Conservation (phyloP, 2,888 invertebrate genomes). For the Eumerus sabulonum region DNA sequence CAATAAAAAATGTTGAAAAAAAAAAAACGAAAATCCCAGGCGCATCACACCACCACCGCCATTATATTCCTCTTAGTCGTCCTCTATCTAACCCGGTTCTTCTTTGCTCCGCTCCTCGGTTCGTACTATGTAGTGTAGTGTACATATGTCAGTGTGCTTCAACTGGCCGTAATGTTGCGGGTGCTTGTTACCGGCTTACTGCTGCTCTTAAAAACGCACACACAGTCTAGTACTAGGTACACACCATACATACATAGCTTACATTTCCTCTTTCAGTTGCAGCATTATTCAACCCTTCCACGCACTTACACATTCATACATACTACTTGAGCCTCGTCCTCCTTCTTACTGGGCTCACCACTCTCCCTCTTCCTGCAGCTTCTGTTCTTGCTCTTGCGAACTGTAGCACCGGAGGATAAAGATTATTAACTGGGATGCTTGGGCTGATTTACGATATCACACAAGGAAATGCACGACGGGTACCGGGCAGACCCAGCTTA, state of each 20-base stretch:
- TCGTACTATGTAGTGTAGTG: no score
- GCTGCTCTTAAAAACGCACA: not conserved
- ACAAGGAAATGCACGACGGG: constrained; percentile 26
- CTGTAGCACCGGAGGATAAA: constrained; percentile 62
- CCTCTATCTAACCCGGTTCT: constrained; percentile 18
- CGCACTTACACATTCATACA: constrained; percentile 26
- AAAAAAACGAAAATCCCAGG: constrained; percentile 37
- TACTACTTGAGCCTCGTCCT: no score
- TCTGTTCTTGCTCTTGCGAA: constrained; percentile 30
- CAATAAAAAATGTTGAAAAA: constrained; percentile 28
- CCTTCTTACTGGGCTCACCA: no score
- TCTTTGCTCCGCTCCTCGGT: no score
- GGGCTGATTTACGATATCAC: constrained; percentile 60
- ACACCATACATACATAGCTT: constrained; percentile 38
- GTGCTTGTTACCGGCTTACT: constrained; percentile 32
- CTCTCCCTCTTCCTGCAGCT: no score
- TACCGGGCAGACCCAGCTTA: not conserved
- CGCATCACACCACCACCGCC: constrained; percentile 57
- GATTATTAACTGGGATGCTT: constrained; percentile 58
- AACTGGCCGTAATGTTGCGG: constrained; percentile 18
- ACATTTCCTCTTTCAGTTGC: constrained; percentile 20
- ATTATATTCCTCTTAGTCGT: constrained; percentile 4
- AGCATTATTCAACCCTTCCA: constrained; percentile 53
- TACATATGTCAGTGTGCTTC: not conserved
- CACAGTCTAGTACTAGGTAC: constrained; percentile 7